Conservation (phyloP, 2,888 invertebrate genomes). For the Tenodera sinensis region DNA sequence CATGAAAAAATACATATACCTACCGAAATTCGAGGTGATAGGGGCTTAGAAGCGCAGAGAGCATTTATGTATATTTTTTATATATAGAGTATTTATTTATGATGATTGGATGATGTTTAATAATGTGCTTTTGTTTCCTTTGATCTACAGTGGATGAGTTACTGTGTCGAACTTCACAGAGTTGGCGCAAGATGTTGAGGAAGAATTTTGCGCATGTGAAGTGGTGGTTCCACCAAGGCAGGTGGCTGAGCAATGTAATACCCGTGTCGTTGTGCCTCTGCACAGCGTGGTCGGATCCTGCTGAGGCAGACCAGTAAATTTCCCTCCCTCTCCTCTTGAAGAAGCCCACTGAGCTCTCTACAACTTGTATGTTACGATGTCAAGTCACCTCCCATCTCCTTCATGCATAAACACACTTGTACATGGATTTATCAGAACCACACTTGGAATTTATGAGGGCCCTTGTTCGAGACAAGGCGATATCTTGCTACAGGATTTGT, state of each 20-base stretch:
- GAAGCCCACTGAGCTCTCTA: background rate
- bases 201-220: background rate
- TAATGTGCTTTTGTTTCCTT: too few relatives aligned
- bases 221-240: background rate
- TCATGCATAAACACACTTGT: background rate
- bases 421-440: background rate
- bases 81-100: too few relatives aligned
- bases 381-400: background rate
- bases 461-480: background rate
- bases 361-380: background rate
- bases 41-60: too few relatives aligned
- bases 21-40: too few relatives aligned
- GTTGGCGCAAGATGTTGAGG: background rate
- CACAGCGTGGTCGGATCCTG: background rate
- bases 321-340: background rate
- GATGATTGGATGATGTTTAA: too few relatives aligned
- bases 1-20: too few relatives aligned
- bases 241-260: background rate
- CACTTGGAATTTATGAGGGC: background rate
- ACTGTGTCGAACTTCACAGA: too few relatives aligned
- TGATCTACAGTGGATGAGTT: too few relatives aligned
- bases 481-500: background rate
- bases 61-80: too few relatives aligned
- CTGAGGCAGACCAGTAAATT: slow-evolving; percentile 15
- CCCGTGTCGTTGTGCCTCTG: background rate